These are phyloP conservation scores for Euproctis similis DNA, from an alignment of 2,888 invertebrate genomes.

Conservation along the genomic window DNA sequence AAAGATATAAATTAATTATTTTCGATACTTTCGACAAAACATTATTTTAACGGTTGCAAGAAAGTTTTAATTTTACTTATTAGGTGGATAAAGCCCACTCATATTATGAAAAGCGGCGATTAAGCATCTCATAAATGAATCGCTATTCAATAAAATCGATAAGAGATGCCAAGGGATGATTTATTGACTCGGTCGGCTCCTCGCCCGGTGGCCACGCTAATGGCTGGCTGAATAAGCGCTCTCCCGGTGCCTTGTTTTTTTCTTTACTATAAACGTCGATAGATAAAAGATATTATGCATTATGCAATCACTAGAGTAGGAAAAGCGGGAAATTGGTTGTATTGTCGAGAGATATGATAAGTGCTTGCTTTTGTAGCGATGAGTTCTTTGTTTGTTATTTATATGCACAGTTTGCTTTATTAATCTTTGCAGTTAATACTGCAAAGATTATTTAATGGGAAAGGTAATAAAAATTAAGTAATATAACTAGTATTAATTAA, in stretches of 20 bases:
- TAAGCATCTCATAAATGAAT: slow-evolving; percentile 45
- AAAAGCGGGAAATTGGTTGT: no score
- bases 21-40: no score
- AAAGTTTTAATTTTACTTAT: neutral
- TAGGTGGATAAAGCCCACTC: slow-evolving; percentile 38
- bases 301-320: slow-evolving; percentile 39
- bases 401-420: no score
- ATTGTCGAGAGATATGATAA: no score
- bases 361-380: no score
- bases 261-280: slow-evolving; percentile 28
- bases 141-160: slow-evolving; percentile 61
- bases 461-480: no score
- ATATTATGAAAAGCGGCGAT: slow-evolving; percentile 46
- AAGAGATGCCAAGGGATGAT: slow-evolving; percentile 62
- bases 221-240: slow-evolving; percentile 40
- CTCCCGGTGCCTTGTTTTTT: slow-evolving; percentile 31
- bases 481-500: no score
- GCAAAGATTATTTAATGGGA: no score
- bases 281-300: slow-evolving; percentile 40
- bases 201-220: slow-evolving; percentile 30
- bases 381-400: no score
- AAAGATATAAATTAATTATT: no score
- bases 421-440: no score
- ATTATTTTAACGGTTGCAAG: no score
- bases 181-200: slow-evolving; percentile 59